Percentiles rank a stretch among this genome's conserved stretches.
Conservation (phyloP, 2,797 vertebrate species). For the Ciconia nigra region DNA sequence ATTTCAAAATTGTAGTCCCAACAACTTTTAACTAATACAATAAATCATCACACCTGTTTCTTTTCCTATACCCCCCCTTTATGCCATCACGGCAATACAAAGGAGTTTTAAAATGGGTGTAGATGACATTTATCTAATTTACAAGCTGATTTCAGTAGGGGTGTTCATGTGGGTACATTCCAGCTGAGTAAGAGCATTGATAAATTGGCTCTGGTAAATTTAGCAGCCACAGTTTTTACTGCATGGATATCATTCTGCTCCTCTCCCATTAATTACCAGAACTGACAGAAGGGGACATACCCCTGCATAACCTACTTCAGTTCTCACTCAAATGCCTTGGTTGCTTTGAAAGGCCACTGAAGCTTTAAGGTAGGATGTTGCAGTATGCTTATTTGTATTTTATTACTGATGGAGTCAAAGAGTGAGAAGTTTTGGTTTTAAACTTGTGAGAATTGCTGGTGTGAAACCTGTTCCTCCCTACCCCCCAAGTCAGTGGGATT, state of each 20-base stretch:
- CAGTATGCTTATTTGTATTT: neutral
- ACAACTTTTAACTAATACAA: neutral
- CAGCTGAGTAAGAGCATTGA: conserved; percentile 3
- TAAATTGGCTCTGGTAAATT: neutral
- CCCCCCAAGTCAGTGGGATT: neutral
- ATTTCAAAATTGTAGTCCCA: neutral
- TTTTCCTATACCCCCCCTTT: neutral
- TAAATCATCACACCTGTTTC: neutral
- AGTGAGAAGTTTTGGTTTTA: neutral
- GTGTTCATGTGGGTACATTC: neutral
- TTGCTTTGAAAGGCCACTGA: neutral
- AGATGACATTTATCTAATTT: neutral
- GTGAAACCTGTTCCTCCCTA: neutral
- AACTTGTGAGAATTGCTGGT: neutral
- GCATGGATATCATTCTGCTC: neutral
- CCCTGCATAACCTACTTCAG: neutral
- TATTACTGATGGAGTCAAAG: neutral
- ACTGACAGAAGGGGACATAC: neutral
- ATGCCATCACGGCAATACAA: neutral
- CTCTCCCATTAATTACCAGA: neutral
- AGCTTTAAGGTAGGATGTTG: neutral
- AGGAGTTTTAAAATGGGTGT: neutral
- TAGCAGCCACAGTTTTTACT: neutral
- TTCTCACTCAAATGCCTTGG: neutral
- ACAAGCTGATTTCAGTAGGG: neutral